These are phyloP conservation scores for Onychostoma macrolepis DNA, from an alignment of 2,113 vertebrate species.

Conservation along the genomic window DNA sequence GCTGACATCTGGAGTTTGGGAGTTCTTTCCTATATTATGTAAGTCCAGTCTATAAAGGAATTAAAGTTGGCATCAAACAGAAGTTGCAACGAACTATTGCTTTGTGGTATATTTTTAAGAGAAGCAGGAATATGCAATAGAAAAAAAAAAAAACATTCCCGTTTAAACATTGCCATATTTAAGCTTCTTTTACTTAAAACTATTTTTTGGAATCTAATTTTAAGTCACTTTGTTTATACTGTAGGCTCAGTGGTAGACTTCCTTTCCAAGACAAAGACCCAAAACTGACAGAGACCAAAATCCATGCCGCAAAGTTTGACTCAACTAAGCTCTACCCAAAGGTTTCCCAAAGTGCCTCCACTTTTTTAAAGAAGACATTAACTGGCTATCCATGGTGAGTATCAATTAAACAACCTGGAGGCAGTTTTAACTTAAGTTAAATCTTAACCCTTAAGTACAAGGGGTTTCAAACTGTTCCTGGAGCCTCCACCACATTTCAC, in stretches of 20 bases:
- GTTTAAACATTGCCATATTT: not conserved
- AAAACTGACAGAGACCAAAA: slow-evolving; percentile 83
- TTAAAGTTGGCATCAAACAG: not conserved
- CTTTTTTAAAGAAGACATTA: slow-evolving; percentile 92
- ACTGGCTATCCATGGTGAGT: slow-evolving; percentile 92
- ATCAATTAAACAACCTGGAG: not conserved
- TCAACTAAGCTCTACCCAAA: slow-evolving; percentile 90
- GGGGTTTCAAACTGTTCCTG: not conserved
- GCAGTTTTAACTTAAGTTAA: not conserved
- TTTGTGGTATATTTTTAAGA: not conserved
- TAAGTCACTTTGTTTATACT: not conserved
- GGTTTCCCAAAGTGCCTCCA: slow-evolving; percentile 90
- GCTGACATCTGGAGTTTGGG: slow-evolving; percentile 92
- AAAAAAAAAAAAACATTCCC: too few relatives aligned
- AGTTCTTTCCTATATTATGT: slow-evolving; percentile 89
- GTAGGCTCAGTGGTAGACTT: slow-evolving; percentile 90
- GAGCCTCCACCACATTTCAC: not conserved
- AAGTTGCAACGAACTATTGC: not conserved
- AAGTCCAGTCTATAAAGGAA: slow-evolving; percentile 65
- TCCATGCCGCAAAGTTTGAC: slow-evolving; percentile 89
- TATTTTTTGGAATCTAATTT: not conserved
- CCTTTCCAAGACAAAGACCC: slow-evolving; percentile 88
- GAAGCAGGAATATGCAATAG: not conserved
- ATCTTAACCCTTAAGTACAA: not conserved
- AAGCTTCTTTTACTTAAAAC: not conserved